phyloP scores from a whole-genome alignment of 2,888 invertebrate genomes.

The Pollenia angustigena region DNA sequence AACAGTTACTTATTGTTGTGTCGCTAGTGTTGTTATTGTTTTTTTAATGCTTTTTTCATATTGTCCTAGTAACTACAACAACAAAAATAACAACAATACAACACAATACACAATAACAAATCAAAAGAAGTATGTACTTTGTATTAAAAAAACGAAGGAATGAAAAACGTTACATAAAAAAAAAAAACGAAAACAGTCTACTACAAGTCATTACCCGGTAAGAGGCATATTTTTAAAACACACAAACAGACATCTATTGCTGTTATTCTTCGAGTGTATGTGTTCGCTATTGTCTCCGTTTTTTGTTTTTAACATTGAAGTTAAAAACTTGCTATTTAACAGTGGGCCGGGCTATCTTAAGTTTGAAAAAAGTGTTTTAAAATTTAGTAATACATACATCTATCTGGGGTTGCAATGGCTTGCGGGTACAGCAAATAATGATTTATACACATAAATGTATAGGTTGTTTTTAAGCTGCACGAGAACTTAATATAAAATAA shows the following conservation, averaged over 20 bases:
- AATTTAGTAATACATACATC: too few relatives aligned
- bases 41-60: not conserved
- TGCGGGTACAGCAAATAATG: too few relatives aligned
- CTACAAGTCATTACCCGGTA: constrained; percentile 44
- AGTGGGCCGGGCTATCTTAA: too few relatives aligned
- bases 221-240: constrained; percentile 16
- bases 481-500: too few relatives aligned
- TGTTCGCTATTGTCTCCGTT: not conserved
- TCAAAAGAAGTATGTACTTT: not conserved
- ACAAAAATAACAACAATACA: constrained; percentile 2
- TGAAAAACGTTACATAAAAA: not conserved
- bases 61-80: constrained; percentile 53
- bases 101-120: constrained; percentile 3
- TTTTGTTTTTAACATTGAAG: not conserved
- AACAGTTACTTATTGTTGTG: constrained; percentile 53
- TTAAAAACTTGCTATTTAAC: too few relatives aligned
- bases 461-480: too few relatives aligned
- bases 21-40: not conserved
- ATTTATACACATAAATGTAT: too few relatives aligned
- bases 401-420: too few relatives aligned
- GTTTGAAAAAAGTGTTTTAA: too few relatives aligned
- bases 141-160: not conserved
- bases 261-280: not conserved
- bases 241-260: not conserved
- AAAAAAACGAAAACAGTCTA: constrained; percentile 32